A percentile compares a stretch with the other conserved stretches of the same genome.
These are phyloP conservation scores for Mareca penelope DNA, from an alignment of 2,797 vertebrate genomes.

Conservation along the genomic window DNA sequence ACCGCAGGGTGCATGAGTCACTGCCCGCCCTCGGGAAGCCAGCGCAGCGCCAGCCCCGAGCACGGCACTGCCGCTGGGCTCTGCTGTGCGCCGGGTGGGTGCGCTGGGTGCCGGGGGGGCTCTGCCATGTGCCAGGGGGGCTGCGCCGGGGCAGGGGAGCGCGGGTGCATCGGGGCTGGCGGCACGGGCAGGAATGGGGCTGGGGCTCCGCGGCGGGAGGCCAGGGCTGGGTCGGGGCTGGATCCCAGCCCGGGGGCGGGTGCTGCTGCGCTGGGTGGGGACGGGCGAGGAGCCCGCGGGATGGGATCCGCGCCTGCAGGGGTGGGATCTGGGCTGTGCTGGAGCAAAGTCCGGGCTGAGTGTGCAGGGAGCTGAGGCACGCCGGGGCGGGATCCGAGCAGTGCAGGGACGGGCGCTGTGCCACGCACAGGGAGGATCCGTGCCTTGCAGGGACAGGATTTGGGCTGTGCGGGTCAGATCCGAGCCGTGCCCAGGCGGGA, in stretches of 20 bases:
- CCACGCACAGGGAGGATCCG: neutral
- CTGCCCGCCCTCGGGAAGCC: neutral
- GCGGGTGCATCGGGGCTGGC: too few species aligned
- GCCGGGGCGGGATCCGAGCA: neutral
- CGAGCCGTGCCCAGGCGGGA: too few species aligned
- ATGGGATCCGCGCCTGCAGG: neutral
- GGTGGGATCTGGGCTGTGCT: neutral
- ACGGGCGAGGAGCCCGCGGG: too few species aligned
- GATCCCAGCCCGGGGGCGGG: neutral
- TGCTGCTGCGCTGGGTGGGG: too few species aligned
- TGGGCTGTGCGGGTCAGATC: neutral
- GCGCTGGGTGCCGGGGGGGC: too few species aligned
- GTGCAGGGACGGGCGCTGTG: neutral
- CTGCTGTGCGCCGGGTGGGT: neutral
- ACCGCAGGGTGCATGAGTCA: slow-evolving; percentile 17
- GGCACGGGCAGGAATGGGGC: neutral
- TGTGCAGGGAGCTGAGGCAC: neutral
- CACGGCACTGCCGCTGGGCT: neutral
- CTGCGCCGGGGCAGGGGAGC: neutral
- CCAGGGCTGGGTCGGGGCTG: neutral
- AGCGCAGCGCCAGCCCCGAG: neutral
- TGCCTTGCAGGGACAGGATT: neutral
- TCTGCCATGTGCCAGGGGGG: neutral
- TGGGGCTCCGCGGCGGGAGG: neutral
- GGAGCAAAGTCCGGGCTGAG: neutral